Percentiles rank a stretch among this genome's conserved stretches.
phyloP scores from a whole-genome alignment of 2,888 invertebrate species.

The Cataglyphis altisquamis region DNA sequence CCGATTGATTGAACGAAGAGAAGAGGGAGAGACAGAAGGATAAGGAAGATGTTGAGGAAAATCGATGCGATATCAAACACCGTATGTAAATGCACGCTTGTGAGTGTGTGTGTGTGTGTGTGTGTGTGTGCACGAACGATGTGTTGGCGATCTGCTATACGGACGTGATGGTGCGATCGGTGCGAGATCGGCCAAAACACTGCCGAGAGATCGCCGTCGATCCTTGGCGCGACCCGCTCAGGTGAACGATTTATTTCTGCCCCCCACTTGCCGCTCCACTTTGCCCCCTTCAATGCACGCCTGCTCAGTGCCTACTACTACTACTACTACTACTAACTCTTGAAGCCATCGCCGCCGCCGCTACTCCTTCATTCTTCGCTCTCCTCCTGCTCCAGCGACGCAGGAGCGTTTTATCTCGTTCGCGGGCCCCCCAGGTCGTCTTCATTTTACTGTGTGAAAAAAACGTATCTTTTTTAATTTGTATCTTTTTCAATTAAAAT shows the following conservation, averaged over 20 bases:
- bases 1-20: neutral
- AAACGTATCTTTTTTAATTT: neutral
- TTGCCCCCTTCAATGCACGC: slow-evolving; percentile 30
- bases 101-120: neutral
- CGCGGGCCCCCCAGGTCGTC: neutral
- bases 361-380: slow-evolving; percentile 37
- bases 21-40: neutral
- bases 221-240: slow-evolving; percentile 71
- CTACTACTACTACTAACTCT: neutral
- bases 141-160: slow-evolving; percentile 4
- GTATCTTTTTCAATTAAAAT: neutral
- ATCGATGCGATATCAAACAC: slow-evolving; percentile 14
- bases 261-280: slow-evolving; percentile 74
- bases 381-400: slow-evolving; percentile 1
- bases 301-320: slow-evolving; percentile 33
- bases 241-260: slow-evolving; percentile 85
- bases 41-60: neutral
- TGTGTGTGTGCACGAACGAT: neutral
- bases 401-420: slow-evolving; percentile 15
- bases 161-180: slow-evolving; percentile 73
- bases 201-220: slow-evolving; percentile 66
- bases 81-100: neutral
- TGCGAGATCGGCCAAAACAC: slow-evolving; percentile 82
- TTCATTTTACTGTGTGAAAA: neutral
- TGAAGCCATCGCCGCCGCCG: neutral